Evolutionary conservation across 2,797 vertebrate species (phyloP), one percentile per base, ranked within the genome.

Genomic region (Hipposideros larvatus): DNA sequence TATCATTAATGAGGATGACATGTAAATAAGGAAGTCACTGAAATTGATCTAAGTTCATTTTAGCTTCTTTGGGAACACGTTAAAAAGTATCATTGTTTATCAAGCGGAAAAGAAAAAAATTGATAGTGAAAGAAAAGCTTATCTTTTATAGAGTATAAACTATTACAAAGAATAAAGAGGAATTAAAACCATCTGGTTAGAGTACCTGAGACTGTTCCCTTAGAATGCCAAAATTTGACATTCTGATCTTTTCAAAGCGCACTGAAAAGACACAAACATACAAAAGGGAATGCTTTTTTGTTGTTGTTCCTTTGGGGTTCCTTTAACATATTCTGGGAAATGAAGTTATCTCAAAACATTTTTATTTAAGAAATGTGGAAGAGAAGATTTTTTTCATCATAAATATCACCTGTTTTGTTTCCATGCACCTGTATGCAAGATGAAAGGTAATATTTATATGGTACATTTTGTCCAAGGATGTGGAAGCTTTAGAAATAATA

Each of bases 1-100:
- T 91, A 87, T 31, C 26, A 3, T 57, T 93, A 77, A 59, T 71
- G 34, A 93, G 51, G 48, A 55, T 86, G 61, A 57, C 80, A 13
- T 90, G 22, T 80, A 95, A 96, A 84, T 84, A 95, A 92, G 92
- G 77, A 92, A 93, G 74, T 77, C 68, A 28, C 53, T 96, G 94
- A 97, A 97, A 90, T 79, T 78, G 75, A 98, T 93, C 97, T 97
- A 92, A 94, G 95, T 94, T 94, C 70, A 96, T 92, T 96, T 95
- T 96, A 43, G 41, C 80, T 96, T 90, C 74, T 89, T 96, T 91
- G 88, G 75, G 79, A 93, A 66, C 80, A 80, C 24, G 28, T 77
- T 80, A 94, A 91, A 93, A 94, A 96, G 63, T 80, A 68, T 95
- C 93, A 65, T 87, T 92, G 74, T 95, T 94, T 96, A 97, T 97